Evolutionary conservation across 2,113 vertebrate species (phyloP).

Genomic region (Philantomba maxwellii): DNA sequence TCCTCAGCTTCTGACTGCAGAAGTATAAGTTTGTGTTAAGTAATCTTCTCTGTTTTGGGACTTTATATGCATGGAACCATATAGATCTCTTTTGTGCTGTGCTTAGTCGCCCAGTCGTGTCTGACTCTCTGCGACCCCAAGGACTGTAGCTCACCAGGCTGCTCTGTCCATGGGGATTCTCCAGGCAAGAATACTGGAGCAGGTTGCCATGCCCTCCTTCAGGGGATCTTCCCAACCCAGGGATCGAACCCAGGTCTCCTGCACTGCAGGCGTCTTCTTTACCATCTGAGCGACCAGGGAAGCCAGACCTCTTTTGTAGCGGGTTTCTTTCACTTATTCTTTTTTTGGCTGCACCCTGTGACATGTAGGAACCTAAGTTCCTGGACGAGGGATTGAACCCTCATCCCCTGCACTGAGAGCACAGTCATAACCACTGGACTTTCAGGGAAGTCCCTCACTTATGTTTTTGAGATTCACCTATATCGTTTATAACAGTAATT

Average conservation of each 20-base stretch:
- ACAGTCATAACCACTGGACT: neutral
- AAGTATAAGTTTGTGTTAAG: neutral
- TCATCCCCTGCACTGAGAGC: neutral
- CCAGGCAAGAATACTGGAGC: neutral
- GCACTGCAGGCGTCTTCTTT: neutral
- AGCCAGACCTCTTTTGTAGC: neutral
- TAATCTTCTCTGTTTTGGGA: neutral
- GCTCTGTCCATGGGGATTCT: neutral
- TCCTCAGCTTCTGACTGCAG: neutral
- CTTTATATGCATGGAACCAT: neutral
- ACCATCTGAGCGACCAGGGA: neutral
- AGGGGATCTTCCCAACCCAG: neutral
- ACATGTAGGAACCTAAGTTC: neutral
- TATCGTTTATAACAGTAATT: neutral
- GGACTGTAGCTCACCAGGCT: neutral
- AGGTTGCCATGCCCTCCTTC: neutral
- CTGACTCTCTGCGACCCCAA: neutral
- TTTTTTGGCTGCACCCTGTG: neutral
- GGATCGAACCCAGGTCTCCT: neutral
- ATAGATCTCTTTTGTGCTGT: neutral
- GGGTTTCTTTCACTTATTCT: neutral
- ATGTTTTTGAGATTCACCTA: neutral
- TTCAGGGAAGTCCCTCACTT: neutral
- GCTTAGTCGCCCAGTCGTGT: neutral
- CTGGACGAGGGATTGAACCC: neutral